These are phyloP conservation scores for Sepioteuthis lessoniana DNA, from an alignment of 2,888 invertebrate genomes.

Conservation along the genomic window DNA sequence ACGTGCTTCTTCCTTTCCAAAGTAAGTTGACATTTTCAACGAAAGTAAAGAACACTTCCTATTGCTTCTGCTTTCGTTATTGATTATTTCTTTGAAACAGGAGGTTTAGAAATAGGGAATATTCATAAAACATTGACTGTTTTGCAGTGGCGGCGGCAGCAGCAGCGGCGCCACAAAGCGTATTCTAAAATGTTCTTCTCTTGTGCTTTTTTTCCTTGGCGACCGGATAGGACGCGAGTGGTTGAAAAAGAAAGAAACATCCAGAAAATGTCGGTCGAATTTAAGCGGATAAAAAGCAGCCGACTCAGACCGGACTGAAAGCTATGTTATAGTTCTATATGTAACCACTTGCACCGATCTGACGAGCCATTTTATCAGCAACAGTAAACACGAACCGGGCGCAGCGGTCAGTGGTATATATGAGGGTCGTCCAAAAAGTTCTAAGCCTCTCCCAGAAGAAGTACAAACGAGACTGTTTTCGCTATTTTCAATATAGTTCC, in stretches of 20 bases:
- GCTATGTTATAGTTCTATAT: background rate
- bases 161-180: background rate
- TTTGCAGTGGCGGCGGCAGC: background rate
- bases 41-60: background rate
- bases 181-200: background rate
- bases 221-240: background rate
- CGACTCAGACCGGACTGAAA: background rate
- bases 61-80: background rate
- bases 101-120: background rate
- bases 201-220: background rate
- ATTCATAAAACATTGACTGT: background rate
- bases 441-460: too few relatives aligned
- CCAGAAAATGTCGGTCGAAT: background rate
- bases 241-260: background rate
- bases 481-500: too few relatives aligned
- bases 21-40: background rate
- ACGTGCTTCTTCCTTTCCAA: background rate
- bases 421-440: too few relatives aligned
- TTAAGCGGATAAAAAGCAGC: background rate
- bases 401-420: background rate
- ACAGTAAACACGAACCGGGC: background rate
- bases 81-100: background rate
- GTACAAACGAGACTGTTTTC: too few relatives aligned
- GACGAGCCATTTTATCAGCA: background rate
- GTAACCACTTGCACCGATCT: background rate